Evolutionary conservation across 2,888 invertebrate genomes (phyloP), one percentile per base, ranked within the genome.

Genomic region (Timema podura): DNA sequence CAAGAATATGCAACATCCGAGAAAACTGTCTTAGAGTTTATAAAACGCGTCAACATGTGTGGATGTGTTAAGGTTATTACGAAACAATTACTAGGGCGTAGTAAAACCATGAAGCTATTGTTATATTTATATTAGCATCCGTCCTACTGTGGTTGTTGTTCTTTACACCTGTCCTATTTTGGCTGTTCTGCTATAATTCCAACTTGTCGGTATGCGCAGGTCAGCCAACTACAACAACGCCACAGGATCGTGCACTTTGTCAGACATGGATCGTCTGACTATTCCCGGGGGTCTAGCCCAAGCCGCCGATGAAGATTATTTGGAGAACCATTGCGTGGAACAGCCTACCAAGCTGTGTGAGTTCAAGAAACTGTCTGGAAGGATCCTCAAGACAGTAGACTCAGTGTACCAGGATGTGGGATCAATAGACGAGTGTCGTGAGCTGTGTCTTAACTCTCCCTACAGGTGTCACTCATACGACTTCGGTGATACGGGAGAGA

Each of bases 301-400:
- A 3, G 81, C 84, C 6, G 82, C 83, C 72, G 85, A 84, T 45
- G 81, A 87, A 78, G 95, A 95, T 79, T 95, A 94, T 82, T 86
- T 95, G 83, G 95, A 95, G 82, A 95, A 95, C 82, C 93, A 95
- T 81, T 95, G 95, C 81, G 93, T 95, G 49, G 94, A 94, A 78
- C 95, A 96, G 79, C 95, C 95, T n/a, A 93, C 93, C 66, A 95
- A 94, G 81, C 85, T 96, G 74, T 96, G 96, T 83, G 95, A 96
- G 82, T 96, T 96, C 84, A 94, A 95, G 82, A 92, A 93, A 79
- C 87, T 93, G 80, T 87, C 88, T 59, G 95, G 95, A 13, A 90
- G 93, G 77, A 95, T 96, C 76, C 83, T 96, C 75, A 96, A 96
- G 83, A 96, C 96, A 0, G 96, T 96, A 65, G 96, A 96, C 79